Evolutionary conservation across 2,888 invertebrate genomes (phyloP).

Genomic region (Podabrus alpinus): DNA sequence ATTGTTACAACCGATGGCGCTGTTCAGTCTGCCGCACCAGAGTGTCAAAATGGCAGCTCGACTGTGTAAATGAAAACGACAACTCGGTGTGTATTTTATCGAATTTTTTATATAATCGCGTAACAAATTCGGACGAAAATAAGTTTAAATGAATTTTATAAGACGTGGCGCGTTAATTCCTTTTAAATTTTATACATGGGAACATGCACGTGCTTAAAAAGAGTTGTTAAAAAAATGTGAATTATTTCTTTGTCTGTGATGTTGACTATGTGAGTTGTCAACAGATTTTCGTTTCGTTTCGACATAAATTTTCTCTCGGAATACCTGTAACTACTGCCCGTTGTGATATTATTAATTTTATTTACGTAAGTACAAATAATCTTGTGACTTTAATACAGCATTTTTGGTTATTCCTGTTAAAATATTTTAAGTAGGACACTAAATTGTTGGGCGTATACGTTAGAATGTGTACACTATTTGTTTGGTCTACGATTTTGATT

Average conservation of each 20-base stretch:
- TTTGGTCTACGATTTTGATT: conserved; percentile 51
- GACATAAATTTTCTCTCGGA: conserved; percentile 7
- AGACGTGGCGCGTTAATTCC: neutral
- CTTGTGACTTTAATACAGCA: neutral
- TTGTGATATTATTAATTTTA: conserved; percentile 27
- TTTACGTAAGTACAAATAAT: conserved; percentile 25
- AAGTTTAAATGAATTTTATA: conserved; percentile 13
- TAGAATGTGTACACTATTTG: conserved; percentile 49
- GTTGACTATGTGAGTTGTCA: conserved; percentile 31
- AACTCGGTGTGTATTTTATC: conserved; percentile 30
- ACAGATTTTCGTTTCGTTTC: conserved; percentile 20
- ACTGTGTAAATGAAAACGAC: conserved; percentile 45
- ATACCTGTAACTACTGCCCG: conserved; percentile 12
- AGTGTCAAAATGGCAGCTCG: conserved; percentile 50
- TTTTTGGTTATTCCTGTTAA: neutral
- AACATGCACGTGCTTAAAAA: conserved; percentile 38
- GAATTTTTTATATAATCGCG: conserved; percentile 12
- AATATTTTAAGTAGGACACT: conserved; percentile 49
- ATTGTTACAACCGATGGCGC: neutral
- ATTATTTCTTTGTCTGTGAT: conserved; percentile 51
- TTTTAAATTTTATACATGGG: neutral
- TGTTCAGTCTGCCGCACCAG: neutral
- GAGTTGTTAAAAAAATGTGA: conserved; percentile 51
- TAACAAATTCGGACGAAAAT: neutral
- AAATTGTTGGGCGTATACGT: conserved; percentile 51